Conservation (phyloP, 2,113 vertebrate species). For the Rhabdomys dilectus region DNA sequence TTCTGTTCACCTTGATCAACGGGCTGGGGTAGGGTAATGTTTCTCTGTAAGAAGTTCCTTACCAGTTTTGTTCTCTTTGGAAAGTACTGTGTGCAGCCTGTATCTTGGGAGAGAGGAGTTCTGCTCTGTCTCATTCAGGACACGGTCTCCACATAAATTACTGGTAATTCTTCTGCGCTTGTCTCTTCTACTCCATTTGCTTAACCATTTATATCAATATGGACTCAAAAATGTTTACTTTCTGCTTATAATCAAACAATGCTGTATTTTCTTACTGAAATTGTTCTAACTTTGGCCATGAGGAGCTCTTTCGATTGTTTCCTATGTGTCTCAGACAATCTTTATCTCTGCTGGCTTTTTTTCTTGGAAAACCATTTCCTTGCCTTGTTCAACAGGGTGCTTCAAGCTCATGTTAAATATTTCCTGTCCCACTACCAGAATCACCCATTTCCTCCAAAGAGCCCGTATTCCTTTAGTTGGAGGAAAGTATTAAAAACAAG, state of each 20-base stretch:
- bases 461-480: neutral
- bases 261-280: slow-evolving; percentile 40
- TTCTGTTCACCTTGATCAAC: neutral
- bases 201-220: neutral
- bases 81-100: neutral
- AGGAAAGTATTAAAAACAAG: neutral
- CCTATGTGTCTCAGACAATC: neutral
- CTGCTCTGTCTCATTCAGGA: neutral
- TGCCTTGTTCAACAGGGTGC: slow-evolving; percentile 1
- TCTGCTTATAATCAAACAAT: slow-evolving; percentile 8
- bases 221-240: slow-evolving; percentile 18
- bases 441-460: neutral
- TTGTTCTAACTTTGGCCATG: neutral
- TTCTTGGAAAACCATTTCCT: slow-evolving; percentile 1
- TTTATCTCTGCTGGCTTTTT: neutral
- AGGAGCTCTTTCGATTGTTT: neutral
- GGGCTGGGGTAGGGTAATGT: neutral
- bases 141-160: neutral
- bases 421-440: neutral
- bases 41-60: neutral
- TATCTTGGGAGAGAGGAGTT: neutral
- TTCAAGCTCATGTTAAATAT: neutral
- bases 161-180: neutral
- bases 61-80: neutral
- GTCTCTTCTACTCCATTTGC: neutral